These are phyloP conservation scores for Sinonovacula constricta DNA, from an alignment of 1,140 invertebrate species.

Conservation along the genomic window DNA sequence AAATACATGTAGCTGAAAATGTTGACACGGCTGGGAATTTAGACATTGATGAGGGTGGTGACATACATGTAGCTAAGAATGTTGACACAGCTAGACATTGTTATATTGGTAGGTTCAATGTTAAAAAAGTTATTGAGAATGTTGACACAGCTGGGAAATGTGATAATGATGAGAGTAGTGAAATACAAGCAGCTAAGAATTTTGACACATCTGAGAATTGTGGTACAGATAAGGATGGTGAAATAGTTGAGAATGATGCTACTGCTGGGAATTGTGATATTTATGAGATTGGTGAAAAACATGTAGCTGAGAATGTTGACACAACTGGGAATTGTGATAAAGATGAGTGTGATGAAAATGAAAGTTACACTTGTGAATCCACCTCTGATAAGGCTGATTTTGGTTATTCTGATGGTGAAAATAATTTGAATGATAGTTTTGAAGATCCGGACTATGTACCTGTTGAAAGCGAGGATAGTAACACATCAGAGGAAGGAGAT, in stretches of 20 bases:
- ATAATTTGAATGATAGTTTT: neutral
- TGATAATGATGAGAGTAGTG: constrained; percentile 11
- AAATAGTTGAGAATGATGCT: constrained; percentile 7
- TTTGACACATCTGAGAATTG: neutral
- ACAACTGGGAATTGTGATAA: constrained; percentile 16
- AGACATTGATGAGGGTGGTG: constrained; percentile 3
- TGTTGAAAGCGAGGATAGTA: neutral
- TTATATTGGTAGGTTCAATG: neutral
- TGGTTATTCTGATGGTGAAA: neutral
- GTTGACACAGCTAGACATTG: neutral
- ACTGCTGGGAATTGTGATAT: constrained; percentile 7
- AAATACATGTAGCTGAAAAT: constrained; percentile 10
- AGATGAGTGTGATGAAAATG: constrained; percentile 8
- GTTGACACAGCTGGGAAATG: constrained; percentile 12
- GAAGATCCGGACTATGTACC: neutral
- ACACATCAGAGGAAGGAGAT: too few relatives aligned
- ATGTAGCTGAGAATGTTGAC: constrained; percentile 16
- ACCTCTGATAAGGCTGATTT: neutral
- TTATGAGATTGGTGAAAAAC: constrained; percentile 2
- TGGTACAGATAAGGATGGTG: constrained; percentile 10
- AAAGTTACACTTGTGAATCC: too few relatives aligned
- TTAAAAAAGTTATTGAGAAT: constrained; percentile 1
- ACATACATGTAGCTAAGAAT: constrained; percentile 14
- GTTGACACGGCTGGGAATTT: constrained; percentile 4
- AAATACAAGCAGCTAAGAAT: constrained; percentile 1